Evolutionary conservation across 2,888 invertebrate genomes (phyloP).

Genomic region (Callosobruchus maculatus): DNA sequence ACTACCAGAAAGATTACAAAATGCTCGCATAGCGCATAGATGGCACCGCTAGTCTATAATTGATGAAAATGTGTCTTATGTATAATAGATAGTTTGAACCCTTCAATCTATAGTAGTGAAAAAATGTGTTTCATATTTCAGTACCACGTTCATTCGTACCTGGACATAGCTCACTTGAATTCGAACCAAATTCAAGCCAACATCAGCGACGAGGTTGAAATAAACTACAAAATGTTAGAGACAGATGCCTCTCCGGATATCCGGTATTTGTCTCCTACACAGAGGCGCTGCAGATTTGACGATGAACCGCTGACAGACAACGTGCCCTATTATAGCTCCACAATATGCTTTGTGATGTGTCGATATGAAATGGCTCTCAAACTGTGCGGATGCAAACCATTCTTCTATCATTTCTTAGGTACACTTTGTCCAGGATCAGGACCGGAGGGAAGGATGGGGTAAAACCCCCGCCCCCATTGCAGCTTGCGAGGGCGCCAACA

Average conservation of each 20-base stretch:
- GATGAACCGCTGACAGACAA: slow-evolving; percentile 49
- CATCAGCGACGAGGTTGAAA: slow-evolving; percentile 46
- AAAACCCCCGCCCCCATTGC: no score
- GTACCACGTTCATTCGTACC: slow-evolving; percentile 60
- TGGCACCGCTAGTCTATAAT: no score
- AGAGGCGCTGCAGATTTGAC: slow-evolving; percentile 56
- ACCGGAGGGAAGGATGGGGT: no score
- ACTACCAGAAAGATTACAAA: no score
- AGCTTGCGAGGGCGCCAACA: no score
- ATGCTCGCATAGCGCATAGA: no score
- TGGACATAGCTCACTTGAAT: slow-evolving; percentile 54
- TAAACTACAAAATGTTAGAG: slow-evolving; percentile 51
- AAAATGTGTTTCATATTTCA: slow-evolving; percentile 31
- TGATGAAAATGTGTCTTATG: no score
- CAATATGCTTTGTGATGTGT: slow-evolving; percentile 57
- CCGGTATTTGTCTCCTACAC: slow-evolving; percentile 46
- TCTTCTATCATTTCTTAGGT: slow-evolving; percentile 59
- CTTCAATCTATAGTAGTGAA: no score
- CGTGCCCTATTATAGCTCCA: slow-evolving; percentile 55
- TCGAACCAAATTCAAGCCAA: slow-evolving; percentile 37
- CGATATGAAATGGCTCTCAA: slow-evolving; percentile 52
- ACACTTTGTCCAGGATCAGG: slow-evolving; percentile 9
- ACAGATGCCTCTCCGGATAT: slow-evolving; percentile 52
- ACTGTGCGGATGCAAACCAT: slow-evolving; percentile 59
- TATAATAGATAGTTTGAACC: no score